These are phyloP conservation scores for Propithecus coquereli DNA, from an alignment of 2,113 vertebrate genomes.

Conservation along the genomic window DNA sequence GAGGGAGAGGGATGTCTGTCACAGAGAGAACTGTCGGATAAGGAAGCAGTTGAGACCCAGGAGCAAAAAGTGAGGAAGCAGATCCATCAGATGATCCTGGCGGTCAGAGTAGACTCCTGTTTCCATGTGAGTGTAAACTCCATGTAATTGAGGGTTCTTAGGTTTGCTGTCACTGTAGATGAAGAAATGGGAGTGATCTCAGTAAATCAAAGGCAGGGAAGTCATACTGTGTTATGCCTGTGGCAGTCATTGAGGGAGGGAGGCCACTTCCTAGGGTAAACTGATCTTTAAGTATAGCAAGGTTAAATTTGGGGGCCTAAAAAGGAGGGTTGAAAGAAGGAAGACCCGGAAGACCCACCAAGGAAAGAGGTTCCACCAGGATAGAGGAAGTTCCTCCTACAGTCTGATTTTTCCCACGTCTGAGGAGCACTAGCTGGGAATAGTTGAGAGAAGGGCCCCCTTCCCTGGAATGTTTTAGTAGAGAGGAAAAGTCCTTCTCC, in stretches of 20 bases:
- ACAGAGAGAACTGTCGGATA: neutral
- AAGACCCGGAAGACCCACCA: neutral
- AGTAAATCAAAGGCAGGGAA: neutral
- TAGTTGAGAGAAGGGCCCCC: neutral
- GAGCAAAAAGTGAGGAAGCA: neutral
- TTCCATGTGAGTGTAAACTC: neutral
- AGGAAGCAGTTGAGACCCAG: neutral
- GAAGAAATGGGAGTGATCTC: neutral
- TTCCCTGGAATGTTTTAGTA: neutral
- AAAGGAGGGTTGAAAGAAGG: neutral
- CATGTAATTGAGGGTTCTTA: neutral
- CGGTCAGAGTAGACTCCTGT: neutral
- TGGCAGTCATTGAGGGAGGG: neutral
- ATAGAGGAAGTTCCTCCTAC: neutral
- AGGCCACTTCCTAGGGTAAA: neutral
- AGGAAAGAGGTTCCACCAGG: neutral
- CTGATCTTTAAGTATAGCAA: neutral
- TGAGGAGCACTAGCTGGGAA: neutral
- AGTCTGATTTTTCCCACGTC: neutral
- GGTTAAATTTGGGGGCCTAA: neutral
- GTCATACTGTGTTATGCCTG: neutral
- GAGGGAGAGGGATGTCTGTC: neutral
- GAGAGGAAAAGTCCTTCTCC: neutral
- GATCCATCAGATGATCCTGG: neutral
- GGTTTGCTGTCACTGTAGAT: neutral